A percentile compares a stretch with the other conserved stretches of the same genome.
Evolutionary conservation across 2,888 invertebrate species (phyloP).

Genomic region (Lissonota sp.): DNA sequence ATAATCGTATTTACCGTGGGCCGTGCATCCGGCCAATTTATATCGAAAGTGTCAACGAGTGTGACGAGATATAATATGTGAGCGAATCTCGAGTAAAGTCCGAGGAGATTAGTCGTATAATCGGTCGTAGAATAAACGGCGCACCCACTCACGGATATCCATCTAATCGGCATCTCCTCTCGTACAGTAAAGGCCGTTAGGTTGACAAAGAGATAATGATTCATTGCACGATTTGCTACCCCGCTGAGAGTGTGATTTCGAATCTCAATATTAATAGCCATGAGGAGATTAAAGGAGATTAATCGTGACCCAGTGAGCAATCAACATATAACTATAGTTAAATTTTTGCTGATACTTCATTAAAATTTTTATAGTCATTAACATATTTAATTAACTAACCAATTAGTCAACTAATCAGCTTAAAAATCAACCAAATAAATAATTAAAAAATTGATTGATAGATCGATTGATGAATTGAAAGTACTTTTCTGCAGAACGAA

Average conservation of each 20-base stretch:
- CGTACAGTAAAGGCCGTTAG: background rate
- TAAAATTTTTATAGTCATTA: too few species aligned
- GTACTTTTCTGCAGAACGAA: too few species aligned
- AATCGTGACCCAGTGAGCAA: slow-evolving; percentile 24
- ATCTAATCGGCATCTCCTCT: slow-evolving; percentile 27
- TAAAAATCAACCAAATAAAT: too few species aligned
- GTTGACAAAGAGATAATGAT: slow-evolving; percentile 41
- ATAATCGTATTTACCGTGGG: too few species aligned
- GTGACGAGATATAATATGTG: background rate
- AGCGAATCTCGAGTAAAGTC: slow-evolving; percentile 50
- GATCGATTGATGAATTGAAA: too few species aligned
- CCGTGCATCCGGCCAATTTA: too few species aligned
- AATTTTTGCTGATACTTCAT: background rate
- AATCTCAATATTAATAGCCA: slow-evolving; percentile 11
- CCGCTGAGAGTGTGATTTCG: background rate
- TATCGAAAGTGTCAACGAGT: too few species aligned
- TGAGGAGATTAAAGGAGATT: slow-evolving; percentile 28
- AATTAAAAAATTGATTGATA: too few species aligned
- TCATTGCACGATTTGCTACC: slow-evolving; percentile 16
- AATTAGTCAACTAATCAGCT: too few species aligned
- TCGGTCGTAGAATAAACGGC: slow-evolving; percentile 36
- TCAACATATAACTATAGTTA: background rate
- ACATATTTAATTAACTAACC: too few species aligned
- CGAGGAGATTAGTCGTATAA: slow-evolving; percentile 52
- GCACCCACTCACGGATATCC: background rate